These are phyloP conservation scores for Chelonus formosanus DNA, from an alignment of 2,888 invertebrate species.

Conservation along the genomic window DNA sequence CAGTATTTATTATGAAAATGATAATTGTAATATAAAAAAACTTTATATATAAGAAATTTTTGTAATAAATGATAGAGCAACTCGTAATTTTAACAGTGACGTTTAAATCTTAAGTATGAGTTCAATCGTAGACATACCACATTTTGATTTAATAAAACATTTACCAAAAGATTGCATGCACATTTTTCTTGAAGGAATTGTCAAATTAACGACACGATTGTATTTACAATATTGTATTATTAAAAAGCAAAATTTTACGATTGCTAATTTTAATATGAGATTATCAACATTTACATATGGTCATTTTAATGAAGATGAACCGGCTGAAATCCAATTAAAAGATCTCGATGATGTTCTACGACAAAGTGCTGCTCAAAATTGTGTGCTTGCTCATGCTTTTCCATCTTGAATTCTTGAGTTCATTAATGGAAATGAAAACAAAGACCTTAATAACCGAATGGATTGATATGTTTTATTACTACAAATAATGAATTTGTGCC, in stretches of 20 bases:
- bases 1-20: too few relatives aligned
- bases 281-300: constrained; percentile 17
- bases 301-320: constrained; percentile 24
- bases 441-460: background rate
- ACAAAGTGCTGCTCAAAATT: constrained; percentile 23
- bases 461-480: constrained; percentile 1
- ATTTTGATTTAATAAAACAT: constrained; percentile 24
- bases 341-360: constrained; percentile 4
- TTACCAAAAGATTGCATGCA: constrained; percentile 33
- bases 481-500: constrained; percentile 18
- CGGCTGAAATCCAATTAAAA: constrained; percentile 8
- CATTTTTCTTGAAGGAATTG: constrained; percentile 36
- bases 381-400: constrained; percentile 16
- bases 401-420: constrained; percentile 17
- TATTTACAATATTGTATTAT: constrained; percentile 1
- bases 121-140: constrained; percentile 21
- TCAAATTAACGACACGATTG: background rate
- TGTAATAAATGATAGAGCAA: too few relatives aligned
- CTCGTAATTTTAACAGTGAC: too few relatives aligned
- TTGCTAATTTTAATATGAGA: constrained; percentile 17
- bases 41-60: too few relatives aligned
- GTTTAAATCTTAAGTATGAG: too few relatives aligned
- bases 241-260: constrained; percentile 16
- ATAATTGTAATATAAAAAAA: too few relatives aligned
- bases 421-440: background rate